Conservation (phyloP, 2,888 invertebrate genomes). For the Oxytorus armatus region DNA sequence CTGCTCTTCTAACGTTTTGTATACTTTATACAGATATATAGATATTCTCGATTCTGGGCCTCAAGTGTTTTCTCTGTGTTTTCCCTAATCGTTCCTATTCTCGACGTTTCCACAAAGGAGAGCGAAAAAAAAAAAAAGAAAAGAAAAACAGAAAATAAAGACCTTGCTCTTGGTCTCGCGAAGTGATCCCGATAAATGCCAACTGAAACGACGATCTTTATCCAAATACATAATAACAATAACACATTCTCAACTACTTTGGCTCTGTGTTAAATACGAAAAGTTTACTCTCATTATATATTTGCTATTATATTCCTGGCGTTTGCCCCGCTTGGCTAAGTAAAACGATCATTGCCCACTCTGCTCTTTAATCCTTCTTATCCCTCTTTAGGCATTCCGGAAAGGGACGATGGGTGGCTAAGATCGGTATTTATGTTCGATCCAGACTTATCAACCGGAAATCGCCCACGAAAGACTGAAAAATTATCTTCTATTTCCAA, state of each 20-base stretch:
- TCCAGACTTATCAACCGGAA: too few relatives aligned
- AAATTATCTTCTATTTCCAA: too few relatives aligned
- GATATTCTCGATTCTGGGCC: conserved; percentile 47
- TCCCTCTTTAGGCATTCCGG: conserved; percentile 32
- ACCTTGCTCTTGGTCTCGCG: conserved; percentile 10
- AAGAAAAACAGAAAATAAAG: conserved; percentile 4
- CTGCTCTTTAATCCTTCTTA: conserved; percentile 45
- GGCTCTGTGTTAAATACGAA: conserved; percentile 24
- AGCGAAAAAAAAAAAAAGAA: too few relatives aligned
- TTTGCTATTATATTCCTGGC: conserved; percentile 47
- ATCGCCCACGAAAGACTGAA: too few relatives aligned
- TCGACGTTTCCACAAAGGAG: conserved; percentile 50
- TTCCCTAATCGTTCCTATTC: conserved; percentile 63
- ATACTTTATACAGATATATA: conserved; percentile 9
- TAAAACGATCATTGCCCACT: conserved; percentile 41
- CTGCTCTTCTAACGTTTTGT: conserved; percentile 27
- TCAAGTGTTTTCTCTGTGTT: conserved; percentile 62
- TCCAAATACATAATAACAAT: conserved; percentile 36
- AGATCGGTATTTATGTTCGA: too few relatives aligned
- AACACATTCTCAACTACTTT: conserved; percentile 30
- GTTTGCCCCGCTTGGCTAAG: conserved; percentile 26
- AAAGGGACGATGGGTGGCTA: too few relatives aligned
- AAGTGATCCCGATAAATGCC: conserved; percentile 57
- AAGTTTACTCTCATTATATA: conserved; percentile 26
- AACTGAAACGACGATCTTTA: conserved; percentile 46